Evolutionary conservation across 1,140 invertebrate species (phyloP).

Genomic region (Chelonus insularis): DNA sequence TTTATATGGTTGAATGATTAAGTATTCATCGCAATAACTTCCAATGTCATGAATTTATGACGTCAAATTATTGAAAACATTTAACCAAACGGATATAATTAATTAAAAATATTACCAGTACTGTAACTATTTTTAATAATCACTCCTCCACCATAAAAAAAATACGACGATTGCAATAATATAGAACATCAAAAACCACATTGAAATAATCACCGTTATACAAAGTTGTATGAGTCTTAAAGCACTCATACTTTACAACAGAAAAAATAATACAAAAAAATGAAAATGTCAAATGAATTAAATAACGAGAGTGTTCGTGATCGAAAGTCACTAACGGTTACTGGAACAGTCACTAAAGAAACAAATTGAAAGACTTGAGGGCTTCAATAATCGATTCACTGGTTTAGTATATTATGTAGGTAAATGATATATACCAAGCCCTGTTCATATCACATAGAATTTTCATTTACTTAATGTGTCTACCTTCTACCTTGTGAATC

Average conservation of each 20-base stretch:
- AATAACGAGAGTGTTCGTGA: no score
- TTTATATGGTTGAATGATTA: no score
- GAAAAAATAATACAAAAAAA: background rate
- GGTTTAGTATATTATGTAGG: no score
- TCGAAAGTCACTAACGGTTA: background rate
- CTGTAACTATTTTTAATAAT: constrained; percentile 16
- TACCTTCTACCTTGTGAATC: constrained; percentile 51
- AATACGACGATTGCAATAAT: constrained; percentile 39
- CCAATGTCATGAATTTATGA: no score
- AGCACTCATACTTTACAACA: constrained; percentile 39
- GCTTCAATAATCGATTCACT: constrained; percentile 51
- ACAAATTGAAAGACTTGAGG: constrained; percentile 16
- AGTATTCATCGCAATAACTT: no score
- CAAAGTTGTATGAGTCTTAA: constrained; percentile 44
- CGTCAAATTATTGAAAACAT: no score
- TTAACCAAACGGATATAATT: no score
- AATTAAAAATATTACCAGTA: no score
- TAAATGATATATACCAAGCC: no score
- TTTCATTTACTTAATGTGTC: background rate
- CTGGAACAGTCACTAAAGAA: background rate
- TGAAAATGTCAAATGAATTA: background rate
- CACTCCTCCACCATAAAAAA: constrained; percentile 43
- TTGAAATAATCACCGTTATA: constrained; percentile 43
- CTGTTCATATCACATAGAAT: constrained; percentile 8
- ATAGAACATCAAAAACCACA: constrained; percentile 54